Evolutionary conservation across 2,113 vertebrate species (phyloP).

Genomic region (Mandrillus leucophaeus): DNA sequence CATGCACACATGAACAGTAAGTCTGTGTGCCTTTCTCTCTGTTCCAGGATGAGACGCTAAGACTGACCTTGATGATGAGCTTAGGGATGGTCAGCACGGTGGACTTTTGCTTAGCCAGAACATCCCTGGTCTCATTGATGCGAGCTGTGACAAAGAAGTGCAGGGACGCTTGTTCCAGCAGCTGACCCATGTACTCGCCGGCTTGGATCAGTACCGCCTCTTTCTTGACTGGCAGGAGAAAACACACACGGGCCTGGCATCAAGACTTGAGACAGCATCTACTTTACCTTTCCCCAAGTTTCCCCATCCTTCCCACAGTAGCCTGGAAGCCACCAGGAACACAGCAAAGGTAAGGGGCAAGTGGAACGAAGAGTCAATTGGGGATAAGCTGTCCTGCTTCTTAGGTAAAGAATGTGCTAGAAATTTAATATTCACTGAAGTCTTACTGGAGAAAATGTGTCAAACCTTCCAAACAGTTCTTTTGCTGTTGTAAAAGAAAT

Average conservation of each 20-base stretch:
- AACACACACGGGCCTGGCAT: constrained; percentile 33
- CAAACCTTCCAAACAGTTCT: neutral
- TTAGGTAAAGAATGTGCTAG: neutral
- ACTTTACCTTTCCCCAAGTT: neutral
- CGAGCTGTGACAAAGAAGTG: constrained; percentile 93
- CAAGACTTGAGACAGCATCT: constrained; percentile 34
- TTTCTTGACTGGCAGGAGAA: constrained; percentile 83
- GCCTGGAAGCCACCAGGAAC: neutral
- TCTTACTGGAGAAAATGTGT: neutral
- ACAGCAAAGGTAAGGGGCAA: neutral
- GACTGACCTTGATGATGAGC: constrained; percentile 89
- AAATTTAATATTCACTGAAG: neutral
- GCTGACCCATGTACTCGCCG: constrained; percentile 87
- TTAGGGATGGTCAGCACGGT: constrained; percentile 86
- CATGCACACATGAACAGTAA: too few relatives aligned
- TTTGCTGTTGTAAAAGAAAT: neutral
- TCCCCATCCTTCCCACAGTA: neutral
- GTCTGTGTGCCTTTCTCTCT: neutral
- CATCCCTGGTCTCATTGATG: constrained; percentile 88
- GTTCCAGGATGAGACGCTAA: neutral
- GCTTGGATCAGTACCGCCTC: constrained; percentile 85
- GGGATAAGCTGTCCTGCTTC: neutral
- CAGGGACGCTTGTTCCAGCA: constrained; percentile 94
- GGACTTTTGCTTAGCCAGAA: constrained; percentile 90
- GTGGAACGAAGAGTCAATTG: neutral